These are phyloP conservation scores for Pelodytes ibericus DNA, from an alignment of 2,797 vertebrate species.

Conservation along the genomic window DNA sequence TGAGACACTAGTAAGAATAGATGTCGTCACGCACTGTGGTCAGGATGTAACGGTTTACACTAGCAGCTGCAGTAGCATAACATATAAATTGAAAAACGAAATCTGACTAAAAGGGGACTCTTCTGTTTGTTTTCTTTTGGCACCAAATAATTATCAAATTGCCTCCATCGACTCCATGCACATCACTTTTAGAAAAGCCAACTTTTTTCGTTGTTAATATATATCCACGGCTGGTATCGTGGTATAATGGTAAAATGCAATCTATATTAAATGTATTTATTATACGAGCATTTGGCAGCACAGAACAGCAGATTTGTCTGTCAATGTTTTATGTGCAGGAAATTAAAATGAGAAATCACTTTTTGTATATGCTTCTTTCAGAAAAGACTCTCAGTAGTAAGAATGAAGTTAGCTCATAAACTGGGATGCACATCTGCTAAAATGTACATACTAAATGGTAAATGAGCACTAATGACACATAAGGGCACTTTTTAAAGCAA, in stretches of 20 bases:
- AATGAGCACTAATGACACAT: conserved; percentile 51
- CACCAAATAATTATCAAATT: not conserved
- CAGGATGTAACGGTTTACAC: no score
- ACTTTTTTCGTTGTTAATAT: not conserved
- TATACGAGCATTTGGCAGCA: conserved; percentile 18
- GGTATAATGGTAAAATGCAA: not conserved
- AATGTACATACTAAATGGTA: conserved; percentile 52
- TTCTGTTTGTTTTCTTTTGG: not conserved
- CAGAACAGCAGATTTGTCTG: conserved; percentile 35
- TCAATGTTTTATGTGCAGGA: conserved; percentile 38
- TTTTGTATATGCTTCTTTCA: conserved; percentile 39
- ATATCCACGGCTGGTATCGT: not conserved
- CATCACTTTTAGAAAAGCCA: not conserved
- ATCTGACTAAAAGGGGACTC: not conserved
- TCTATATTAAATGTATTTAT: conserved; percentile 25
- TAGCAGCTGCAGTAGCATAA: no score
- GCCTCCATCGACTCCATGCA: not conserved
- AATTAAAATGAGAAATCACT: conserved; percentile 43
- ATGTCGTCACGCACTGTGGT: no score
- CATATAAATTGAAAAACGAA: no score
- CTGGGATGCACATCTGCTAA: conserved; percentile 48
- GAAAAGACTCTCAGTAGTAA: conserved; percentile 37
- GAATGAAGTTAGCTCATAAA: conserved; percentile 45
- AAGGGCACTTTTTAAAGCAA: conserved; percentile 34
- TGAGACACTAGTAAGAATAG: no score